Conservation (phyloP, 1,140 invertebrate genomes). For the Drosophila sproati region DNA sequence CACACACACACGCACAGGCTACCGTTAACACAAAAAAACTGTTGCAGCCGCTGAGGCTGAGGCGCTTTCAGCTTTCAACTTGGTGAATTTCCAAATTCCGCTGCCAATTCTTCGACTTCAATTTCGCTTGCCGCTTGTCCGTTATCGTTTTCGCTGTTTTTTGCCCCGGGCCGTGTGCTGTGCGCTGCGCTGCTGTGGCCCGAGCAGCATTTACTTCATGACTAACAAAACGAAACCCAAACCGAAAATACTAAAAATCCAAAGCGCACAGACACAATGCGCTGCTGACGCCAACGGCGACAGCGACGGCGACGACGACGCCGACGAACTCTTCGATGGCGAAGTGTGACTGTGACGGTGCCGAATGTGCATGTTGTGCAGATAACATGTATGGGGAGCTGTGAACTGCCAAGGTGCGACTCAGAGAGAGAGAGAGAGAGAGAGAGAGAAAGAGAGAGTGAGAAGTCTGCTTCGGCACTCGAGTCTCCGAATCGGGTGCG, state of each 20-base stretch:
- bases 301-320: conserved; percentile 1
- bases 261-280: conserved; percentile 66
- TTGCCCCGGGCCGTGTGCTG: conserved; percentile 19
- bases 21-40: conserved; percentile 46
- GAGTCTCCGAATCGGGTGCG: conserved; percentile 42
- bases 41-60: conserved; percentile 61
- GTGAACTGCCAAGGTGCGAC: conserved; percentile 1
- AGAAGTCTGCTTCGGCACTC: conserved; percentile 33
- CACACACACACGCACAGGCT: conserved; percentile 14
- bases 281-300: conserved; percentile 34
- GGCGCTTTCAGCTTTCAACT: conserved; percentile 18
- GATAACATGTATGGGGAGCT: conserved; percentile 46
- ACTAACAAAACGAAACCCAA: conserved; percentile 54
- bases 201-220: conserved; percentile 77
- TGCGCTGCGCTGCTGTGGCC: conserved; percentile 60
- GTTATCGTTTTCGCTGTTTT: not conserved
- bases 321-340: conserved; percentile 25
- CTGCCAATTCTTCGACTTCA: conserved; percentile 4
- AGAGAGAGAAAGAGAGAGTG: conserved; percentile 12
- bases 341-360: conserved; percentile 69
- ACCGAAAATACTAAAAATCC: conserved; percentile 46
- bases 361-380: conserved; percentile 65
- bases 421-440: not conserved
- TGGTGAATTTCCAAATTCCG: conserved; percentile 11
- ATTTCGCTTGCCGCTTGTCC: conserved; percentile 11